These are phyloP conservation scores for Lymantria monacha DNA, from an alignment of 2,888 invertebrate genomes.

Conservation along the genomic window DNA sequence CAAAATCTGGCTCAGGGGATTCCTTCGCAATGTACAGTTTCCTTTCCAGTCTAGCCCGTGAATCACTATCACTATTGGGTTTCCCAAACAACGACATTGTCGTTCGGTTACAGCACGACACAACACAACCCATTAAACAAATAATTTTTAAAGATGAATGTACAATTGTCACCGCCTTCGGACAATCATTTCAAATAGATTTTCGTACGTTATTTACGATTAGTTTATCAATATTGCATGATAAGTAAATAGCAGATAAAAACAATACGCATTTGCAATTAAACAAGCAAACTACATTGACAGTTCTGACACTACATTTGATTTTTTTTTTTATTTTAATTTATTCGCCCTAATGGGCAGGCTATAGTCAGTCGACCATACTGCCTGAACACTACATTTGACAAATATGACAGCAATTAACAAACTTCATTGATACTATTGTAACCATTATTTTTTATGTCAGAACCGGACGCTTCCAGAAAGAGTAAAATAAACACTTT, in stretches of 20 bases:
- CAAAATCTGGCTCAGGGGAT: constrained; percentile 91
- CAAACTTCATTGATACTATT: too few species aligned
- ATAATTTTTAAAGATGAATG: constrained; percentile 23
- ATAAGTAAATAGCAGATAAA: not conserved
- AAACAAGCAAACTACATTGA: not conserved
- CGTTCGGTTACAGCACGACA: constrained; percentile 62
- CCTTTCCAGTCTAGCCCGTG: constrained; percentile 61
- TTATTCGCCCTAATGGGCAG: too few species aligned
- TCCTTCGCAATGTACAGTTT: constrained; percentile 83
- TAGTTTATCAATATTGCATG: constrained; percentile 10
- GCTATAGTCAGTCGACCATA: too few species aligned
- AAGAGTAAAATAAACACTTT: too few species aligned
- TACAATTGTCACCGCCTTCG: constrained; percentile 42
- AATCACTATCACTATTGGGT: constrained; percentile 48
- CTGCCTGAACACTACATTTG: too few species aligned
- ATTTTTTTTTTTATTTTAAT: too few species aligned
- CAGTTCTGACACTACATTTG: constrained; percentile 1
- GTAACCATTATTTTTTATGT: too few species aligned
- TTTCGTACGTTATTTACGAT: constrained; percentile 4
- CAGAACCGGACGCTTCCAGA: too few species aligned
- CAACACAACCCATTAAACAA: constrained; percentile 74
- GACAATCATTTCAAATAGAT: constrained; percentile 36
- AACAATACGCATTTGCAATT: constrained; percentile 1
- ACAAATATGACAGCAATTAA: too few species aligned
- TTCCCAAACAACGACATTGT: constrained; percentile 73